Evolutionary conservation across 2,113 vertebrate species (phyloP).

Genomic region (Paralichthys olivaceus): DNA sequence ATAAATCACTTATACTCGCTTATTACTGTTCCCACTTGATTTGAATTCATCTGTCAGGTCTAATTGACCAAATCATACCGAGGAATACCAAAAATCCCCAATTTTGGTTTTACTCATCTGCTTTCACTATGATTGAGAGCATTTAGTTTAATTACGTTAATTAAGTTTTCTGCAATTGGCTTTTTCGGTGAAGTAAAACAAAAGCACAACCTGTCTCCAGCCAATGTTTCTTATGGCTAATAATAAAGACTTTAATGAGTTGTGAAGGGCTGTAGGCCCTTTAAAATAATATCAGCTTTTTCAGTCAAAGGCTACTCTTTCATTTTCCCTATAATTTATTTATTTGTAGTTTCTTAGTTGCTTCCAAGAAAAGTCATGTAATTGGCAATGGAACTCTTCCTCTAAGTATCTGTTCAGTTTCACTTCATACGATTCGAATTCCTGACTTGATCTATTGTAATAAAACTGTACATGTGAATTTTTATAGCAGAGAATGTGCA

Average conservation of each 20-base stretch:
- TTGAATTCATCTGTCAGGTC: background rate
- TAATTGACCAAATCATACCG: background rate
- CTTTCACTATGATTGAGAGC: too few relatives aligned
- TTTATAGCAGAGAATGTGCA: background rate
- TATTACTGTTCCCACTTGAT: background rate
- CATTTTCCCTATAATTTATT: background rate
- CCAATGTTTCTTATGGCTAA: background rate
- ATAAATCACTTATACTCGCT: too few relatives aligned
- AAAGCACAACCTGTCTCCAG: background rate
- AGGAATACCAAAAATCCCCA: background rate
- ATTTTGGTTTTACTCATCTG: conserved; percentile 14
- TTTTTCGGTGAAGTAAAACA: conserved; percentile 14
- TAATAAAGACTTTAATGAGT: background rate
- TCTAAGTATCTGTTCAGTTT: background rate
- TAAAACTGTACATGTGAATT: conserved; percentile 1
- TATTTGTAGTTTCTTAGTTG: background rate
- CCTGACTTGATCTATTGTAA: background rate
- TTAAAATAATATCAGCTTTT: too few relatives aligned
- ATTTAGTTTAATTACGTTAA: too few relatives aligned
- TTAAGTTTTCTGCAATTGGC: background rate
- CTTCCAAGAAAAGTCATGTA: too few relatives aligned
- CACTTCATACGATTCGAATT: background rate
- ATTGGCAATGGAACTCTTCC: background rate
- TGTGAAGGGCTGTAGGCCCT: background rate
- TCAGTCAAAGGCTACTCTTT: background rate